A percentile compares a stretch with the other conserved stretches of the same genome.
Evolutionary conservation across 2,113 vertebrate species (phyloP).

Genomic region (Hiodon alosoides): DNA sequence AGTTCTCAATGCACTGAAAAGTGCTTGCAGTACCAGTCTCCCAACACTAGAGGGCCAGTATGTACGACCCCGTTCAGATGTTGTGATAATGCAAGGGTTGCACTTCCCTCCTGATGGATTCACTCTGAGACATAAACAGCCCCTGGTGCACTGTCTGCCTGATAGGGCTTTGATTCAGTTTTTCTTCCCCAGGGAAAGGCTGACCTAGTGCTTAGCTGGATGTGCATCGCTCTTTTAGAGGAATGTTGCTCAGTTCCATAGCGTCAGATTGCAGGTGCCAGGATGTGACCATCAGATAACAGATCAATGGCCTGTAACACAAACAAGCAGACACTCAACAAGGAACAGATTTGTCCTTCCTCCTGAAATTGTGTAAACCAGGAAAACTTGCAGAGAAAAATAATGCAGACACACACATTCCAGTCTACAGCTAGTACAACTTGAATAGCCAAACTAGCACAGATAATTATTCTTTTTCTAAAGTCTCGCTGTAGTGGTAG

Average conservation of each 20-base stretch:
- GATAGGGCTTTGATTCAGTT: not conserved
- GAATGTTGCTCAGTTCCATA: not conserved
- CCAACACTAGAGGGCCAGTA: too few species aligned
- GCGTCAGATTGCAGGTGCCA: not conserved
- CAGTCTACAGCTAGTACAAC: not conserved
- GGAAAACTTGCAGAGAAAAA: not conserved
- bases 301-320: not conserved
- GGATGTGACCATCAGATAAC: slow-evolving; percentile 4
- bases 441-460: not conserved
- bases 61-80: too few species aligned
- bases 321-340: slow-evolving; percentile 2
- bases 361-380: not conserved
- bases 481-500: slow-evolving; percentile 4
- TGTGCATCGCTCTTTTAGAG: too few species aligned
- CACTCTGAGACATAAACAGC: not conserved
- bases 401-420: not conserved
- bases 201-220: not conserved
- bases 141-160: not conserved
- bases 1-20: too few species aligned
- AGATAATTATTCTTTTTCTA: not conserved
- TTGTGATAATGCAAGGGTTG: not conserved
- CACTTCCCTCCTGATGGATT: not conserved
- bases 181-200: not conserved
- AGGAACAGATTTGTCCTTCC: not conserved
- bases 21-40: too few species aligned